Base-by-base conservation (phyloP, 2,797 vertebrate species). In the Scomberomorus guttatus region DNA sequence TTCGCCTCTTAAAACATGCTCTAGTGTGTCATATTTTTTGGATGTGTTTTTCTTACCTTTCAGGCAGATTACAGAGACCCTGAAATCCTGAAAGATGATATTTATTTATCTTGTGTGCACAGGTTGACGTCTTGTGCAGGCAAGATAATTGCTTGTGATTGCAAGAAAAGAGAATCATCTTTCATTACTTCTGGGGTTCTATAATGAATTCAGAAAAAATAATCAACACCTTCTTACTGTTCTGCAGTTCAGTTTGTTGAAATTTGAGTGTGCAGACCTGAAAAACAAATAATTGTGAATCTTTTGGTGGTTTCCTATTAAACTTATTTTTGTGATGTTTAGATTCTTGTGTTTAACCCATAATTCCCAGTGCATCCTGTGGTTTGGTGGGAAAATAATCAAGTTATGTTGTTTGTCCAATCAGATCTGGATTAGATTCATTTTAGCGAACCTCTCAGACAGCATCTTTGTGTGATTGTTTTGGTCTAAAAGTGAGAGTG, bases 211-310 rank as follows among this genome's bases (percentile, higher is more conserved):
- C 17, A 34, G 17, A 42, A 42, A 14, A 51, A 79, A 85, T 50
- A 79, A 73, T 48, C 0, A 0, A 3, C 22, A n/a, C 3, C 0
- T 14, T 34, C 37, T 73, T 9, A 3, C 20, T 22, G 3, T 42
- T 34, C n/a, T 52, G 17, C 4, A 9, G 18, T 74, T 74, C 3
- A 46, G 34, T 69, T 80, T 61, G 15, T 10, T 15, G 37, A 75
- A 81, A 78, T 61, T 11, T 25, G 60, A 73, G n/a, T 63, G 37
- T n/a, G 18, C 3, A 11, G 77, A 77, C 60, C 68, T 63, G 72
- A 29, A 75, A 44, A 8, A 74, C 12, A 82, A 77, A 62, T 24
- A 56, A 2, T 0, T 11, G 6, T 25, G 18, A 78, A 22, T 20
- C 48, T 65, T 13, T 0, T 22, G 5, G 22, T 69, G 55, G 79